These are phyloP conservation scores for Tuta absoluta DNA, from an alignment of 2,888 invertebrate genomes.

Conservation along the genomic window DNA sequence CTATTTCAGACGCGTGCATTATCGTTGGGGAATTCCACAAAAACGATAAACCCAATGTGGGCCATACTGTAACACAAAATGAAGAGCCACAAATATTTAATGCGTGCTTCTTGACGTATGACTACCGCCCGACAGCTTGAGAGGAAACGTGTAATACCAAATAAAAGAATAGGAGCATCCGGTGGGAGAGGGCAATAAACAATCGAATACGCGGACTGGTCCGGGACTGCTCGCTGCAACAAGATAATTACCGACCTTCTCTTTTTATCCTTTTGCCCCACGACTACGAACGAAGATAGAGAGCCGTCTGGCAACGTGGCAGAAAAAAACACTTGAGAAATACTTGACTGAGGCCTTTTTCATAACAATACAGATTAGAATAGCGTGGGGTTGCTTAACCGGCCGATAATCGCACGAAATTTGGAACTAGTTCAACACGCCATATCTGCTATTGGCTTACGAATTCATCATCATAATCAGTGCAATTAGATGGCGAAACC, in stretches of 20 bases:
- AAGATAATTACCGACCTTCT: conserved; percentile 58
- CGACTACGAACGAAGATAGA: conserved; percentile 50
- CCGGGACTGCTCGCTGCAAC: conserved; percentile 52
- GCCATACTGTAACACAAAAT: background rate
- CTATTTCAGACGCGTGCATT: conserved; percentile 19
- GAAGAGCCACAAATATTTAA: background rate
- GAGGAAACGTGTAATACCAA: conserved; percentile 43
- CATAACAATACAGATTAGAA: conserved; percentile 2
- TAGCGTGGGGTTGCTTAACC: conserved; percentile 10
- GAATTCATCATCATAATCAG: background rate
- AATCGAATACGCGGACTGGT: conserved; percentile 52
- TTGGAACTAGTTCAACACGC: conserved; percentile 15
- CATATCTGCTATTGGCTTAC: conserved; percentile 4
- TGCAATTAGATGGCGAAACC: conserved; percentile 1
- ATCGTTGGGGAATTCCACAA: conserved; percentile 20
- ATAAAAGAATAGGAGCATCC: conserved; percentile 64
- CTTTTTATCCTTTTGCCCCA: conserved; percentile 49
- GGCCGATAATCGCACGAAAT: background rate
- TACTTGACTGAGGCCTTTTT: conserved; percentile 3
- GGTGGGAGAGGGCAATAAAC: conserved; percentile 67
- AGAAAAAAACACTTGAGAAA: conserved; percentile 38
- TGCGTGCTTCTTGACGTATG: conserved; percentile 16
- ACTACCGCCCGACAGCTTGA: conserved; percentile 22
- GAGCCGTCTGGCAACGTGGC: conserved; percentile 34
- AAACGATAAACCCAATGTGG: conserved; percentile 15